Conservation (phyloP, 2,113 vertebrate species). For the Oreochromis niloticus region DNA sequence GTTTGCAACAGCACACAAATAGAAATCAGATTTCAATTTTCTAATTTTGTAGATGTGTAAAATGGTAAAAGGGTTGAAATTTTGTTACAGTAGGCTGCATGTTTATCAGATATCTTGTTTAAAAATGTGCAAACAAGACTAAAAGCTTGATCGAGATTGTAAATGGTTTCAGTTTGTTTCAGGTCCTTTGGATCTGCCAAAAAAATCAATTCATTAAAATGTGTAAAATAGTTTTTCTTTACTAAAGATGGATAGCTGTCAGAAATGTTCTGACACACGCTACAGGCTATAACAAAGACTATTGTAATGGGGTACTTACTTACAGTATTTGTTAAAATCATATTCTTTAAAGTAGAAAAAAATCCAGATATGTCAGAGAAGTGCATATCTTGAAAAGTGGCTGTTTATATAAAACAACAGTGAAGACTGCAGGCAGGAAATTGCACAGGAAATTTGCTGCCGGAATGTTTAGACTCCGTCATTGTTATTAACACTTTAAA, state of each 20-base stretch:
- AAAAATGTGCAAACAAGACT: neutral
- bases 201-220: too few relatives aligned
- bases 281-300: neutral
- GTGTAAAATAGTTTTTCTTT: neutral
- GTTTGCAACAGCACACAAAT: neutral
- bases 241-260: neutral
- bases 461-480: conserved; percentile 10
- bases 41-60: too few relatives aligned
- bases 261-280: neutral
- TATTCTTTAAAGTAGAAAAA: neutral
- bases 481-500: neutral
- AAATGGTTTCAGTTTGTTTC: neutral
- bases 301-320: neutral
- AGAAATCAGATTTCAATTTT: neutral
- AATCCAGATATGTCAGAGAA: neutral
- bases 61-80: too few relatives aligned
- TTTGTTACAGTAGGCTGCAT: neutral
- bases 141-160: neutral
- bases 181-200: neutral
- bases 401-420: neutral
- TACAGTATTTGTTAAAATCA: neutral
- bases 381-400: neutral
- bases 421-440: conserved; percentile 15
- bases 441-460: conserved; percentile 16
- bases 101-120: neutral